Evolutionary conservation across 2,797 vertebrate genomes (phyloP), one percentile per base, ranked within the genome.

Genomic region (Chaenodraco wilsoni): DNA sequence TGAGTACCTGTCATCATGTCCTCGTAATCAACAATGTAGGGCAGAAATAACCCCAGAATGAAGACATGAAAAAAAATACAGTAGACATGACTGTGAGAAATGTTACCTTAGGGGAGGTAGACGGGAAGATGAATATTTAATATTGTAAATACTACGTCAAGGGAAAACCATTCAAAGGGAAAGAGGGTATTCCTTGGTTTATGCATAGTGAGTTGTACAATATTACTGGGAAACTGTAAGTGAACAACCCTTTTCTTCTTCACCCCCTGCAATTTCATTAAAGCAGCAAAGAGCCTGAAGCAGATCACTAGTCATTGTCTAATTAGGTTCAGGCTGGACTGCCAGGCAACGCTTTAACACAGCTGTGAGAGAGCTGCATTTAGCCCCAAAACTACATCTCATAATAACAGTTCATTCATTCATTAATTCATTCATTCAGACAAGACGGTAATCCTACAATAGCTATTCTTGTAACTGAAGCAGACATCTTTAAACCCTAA

Each of bases 1-100:
- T 99, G 94, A 93, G 96, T 95, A 57, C 40, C 14, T 0, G 17
- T 58, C 45, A 33, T 63, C 45, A 33, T 63, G 8, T 60, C 43
- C 16, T 46, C 9, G 14, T 17, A 17, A 49, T 13, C 31, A 52
- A 0, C 40, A 21, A 4, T 43, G 10, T 52, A 3, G 49, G 19
- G 27, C 31, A 51, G 21, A 46, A n/a, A 41, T 52, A 0, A 46
- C 15, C 5, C 7, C 61, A 52, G 4, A 11, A 41, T 17, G 19
- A 27, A 10, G 14, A 57, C 16, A 14, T 33, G 1, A 49, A 58
- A 44, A 9, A 11, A 15, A 57, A 56, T n/a, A 23, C 11, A 9
- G 12, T 21, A 3, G 7, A 1, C 11, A 21, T 48, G 41, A 49
- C 41, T 33, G 2, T 4, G 21, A 43, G 43, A 23, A 62, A 13